These are phyloP conservation scores for Maccullochella peelii DNA, from an alignment of 2,113 vertebrate genomes.

Conservation along the genomic window DNA sequence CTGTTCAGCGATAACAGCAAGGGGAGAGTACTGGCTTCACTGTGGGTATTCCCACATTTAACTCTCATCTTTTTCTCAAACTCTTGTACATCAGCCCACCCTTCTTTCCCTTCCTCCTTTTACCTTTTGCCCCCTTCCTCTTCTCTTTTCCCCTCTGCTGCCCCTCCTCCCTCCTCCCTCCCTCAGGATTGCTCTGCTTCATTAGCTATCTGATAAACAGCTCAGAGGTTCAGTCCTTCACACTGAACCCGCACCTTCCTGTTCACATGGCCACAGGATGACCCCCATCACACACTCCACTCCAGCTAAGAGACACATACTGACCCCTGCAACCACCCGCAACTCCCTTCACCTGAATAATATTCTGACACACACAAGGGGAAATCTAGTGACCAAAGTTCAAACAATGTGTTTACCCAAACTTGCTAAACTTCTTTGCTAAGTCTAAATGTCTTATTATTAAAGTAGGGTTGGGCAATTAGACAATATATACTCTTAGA, in stretches of 20 bases:
- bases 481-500: too few relatives aligned
- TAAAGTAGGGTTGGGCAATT: too few relatives aligned
- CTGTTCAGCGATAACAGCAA: background rate
- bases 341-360: slow-evolving; percentile 62
- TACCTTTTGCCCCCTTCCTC: slow-evolving; percentile 32
- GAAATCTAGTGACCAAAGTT: slow-evolving; percentile 20
- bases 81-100: background rate
- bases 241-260: slow-evolving; percentile 73
- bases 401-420: background rate
- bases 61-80: slow-evolving; percentile 11
- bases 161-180: background rate
- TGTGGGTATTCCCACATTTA: slow-evolving; percentile 20
- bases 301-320: slow-evolving; percentile 49
- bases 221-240: slow-evolving; percentile 69
- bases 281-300: slow-evolving; percentile 65
- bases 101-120: background rate
- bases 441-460: too few relatives aligned
- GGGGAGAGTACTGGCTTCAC: background rate
- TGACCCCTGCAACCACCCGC: slow-evolving; percentile 35
- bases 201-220: slow-evolving; percentile 79
- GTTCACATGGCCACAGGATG: slow-evolving; percentile 79
- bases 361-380: slow-evolving; percentile 29
- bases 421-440: too few relatives aligned
- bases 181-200: slow-evolving; percentile 65
- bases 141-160: background rate